Percentiles rank a stretch among this genome's conserved stretches.
Conservation (phyloP, 2,113 vertebrate genomes). For the Nothobranchius furzeri region DNA sequence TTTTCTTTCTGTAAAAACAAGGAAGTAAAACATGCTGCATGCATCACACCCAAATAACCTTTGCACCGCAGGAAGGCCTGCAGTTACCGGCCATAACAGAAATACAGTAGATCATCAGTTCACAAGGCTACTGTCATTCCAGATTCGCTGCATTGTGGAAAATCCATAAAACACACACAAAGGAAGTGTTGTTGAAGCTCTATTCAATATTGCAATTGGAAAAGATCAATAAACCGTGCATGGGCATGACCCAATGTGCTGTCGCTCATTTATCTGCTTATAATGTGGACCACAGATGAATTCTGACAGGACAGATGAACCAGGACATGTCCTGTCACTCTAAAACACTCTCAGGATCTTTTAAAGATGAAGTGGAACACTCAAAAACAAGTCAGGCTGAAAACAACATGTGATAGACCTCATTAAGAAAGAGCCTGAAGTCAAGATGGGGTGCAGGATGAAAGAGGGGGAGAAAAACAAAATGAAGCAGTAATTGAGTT, state of each 20-base stretch:
- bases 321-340: conserved; percentile 2
- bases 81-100: neutral
- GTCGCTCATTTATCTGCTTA: conserved; percentile 14
- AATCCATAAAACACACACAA: conserved; percentile 52
- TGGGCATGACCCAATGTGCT: conserved; percentile 15
- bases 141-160: conserved; percentile 46
- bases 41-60: conserved; percentile 49
- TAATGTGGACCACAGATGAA: conserved; percentile 19
- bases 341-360: conserved; percentile 20
- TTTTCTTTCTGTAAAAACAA: conserved; percentile 30
- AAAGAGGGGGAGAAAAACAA: conserved; percentile 41
- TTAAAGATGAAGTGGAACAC: conserved; percentile 18
- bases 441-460: conserved; percentile 31
- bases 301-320: conserved; percentile 16
- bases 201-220: conserved; percentile 36
- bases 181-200: conserved; percentile 39
- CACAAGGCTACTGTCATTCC: conserved; percentile 24
- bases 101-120: conserved; percentile 10
- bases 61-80: conserved; percentile 43
- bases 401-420: conserved; percentile 62
- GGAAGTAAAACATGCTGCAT: conserved; percentile 44
- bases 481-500: conserved; percentile 29
- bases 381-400: conserved; percentile 56
- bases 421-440: conserved; percentile 53
- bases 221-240: conserved; percentile 39